phyloP scores from a whole-genome alignment of 2,113 vertebrate species.

The Neopipo cinnamomea region DNA sequence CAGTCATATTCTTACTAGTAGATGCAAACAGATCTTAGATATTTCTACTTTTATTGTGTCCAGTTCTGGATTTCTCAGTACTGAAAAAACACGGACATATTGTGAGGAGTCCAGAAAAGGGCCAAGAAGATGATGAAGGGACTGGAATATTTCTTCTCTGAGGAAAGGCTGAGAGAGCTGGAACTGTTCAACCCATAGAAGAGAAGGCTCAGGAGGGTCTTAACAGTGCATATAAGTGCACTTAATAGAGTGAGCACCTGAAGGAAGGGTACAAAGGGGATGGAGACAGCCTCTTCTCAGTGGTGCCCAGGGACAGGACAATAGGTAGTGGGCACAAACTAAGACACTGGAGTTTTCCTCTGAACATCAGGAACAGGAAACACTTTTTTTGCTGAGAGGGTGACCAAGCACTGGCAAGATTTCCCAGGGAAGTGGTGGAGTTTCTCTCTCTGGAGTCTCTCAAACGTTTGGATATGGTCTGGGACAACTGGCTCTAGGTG shows the following conservation, averaged over 20 bases:
- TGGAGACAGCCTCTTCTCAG: neutral
- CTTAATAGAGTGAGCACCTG: neutral
- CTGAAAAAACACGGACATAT: neutral
- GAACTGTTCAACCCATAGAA: neutral
- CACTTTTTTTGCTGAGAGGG: neutral
- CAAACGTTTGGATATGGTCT: neutral
- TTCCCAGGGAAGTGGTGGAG: neutral
- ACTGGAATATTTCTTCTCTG: neutral
- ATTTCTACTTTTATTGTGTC: neutral
- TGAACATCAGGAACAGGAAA: neutral
- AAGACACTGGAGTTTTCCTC: neutral
- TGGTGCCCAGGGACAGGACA: neutral
- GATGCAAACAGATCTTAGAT: neutral
- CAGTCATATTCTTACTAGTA: neutral
- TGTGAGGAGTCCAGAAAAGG: neutral
- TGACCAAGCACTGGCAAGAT: neutral
- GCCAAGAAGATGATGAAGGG: neutral
- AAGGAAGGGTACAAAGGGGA: neutral
- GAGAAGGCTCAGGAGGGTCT: neutral
- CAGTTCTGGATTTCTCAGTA: neutral
- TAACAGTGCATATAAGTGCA: neutral
- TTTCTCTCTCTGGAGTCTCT: neutral
- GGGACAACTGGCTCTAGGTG: accelerated
- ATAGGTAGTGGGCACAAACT: neutral
- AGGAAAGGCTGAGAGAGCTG: neutral